Conservation (phyloP, 2,797 vertebrate genomes). For the Enoplosus armatus region DNA sequence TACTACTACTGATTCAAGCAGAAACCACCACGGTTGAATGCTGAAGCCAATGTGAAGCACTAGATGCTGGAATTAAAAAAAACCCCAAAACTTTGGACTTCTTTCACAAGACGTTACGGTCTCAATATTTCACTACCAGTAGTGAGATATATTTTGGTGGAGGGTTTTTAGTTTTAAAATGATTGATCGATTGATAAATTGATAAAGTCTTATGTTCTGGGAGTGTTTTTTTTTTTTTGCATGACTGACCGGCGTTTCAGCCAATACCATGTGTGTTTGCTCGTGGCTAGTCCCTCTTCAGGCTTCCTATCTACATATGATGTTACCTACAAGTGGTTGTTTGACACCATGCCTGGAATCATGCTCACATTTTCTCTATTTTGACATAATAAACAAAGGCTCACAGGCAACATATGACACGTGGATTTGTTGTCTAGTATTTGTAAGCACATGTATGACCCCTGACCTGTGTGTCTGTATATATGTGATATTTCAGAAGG, state of each 20-base stretch:
- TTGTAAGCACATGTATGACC: background rate
- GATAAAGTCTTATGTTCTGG: background rate
- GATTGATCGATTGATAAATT: background rate
- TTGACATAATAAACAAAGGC: too few relatives aligned
- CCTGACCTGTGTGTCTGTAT: background rate
- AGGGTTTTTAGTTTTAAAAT: too few relatives aligned
- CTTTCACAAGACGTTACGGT: too few relatives aligned
- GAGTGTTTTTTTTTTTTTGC: background rate
- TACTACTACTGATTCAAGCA: too few relatives aligned
- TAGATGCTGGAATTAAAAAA: too few relatives aligned
- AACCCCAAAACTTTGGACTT: too few relatives aligned
- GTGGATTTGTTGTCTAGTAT: background rate
- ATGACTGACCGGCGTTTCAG: background rate
- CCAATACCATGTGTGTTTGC: background rate
- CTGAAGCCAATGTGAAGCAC: too few relatives aligned
- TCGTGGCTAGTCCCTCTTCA: background rate
- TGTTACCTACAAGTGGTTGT: background rate
- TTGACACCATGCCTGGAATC: background rate
- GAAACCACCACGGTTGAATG: too few relatives aligned
- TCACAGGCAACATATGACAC: background rate
- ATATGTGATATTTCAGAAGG: conserved; percentile 84
- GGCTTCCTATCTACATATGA: background rate
- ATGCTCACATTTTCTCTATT: background rate
- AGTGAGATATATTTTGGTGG: too few relatives aligned
- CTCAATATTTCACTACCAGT: too few relatives aligned